Percentiles rank a stretch among this genome's conserved stretches.
Evolutionary conservation across 1,140 invertebrate genomes (phyloP).

Genomic region (Calephelis nemesis): DNA sequence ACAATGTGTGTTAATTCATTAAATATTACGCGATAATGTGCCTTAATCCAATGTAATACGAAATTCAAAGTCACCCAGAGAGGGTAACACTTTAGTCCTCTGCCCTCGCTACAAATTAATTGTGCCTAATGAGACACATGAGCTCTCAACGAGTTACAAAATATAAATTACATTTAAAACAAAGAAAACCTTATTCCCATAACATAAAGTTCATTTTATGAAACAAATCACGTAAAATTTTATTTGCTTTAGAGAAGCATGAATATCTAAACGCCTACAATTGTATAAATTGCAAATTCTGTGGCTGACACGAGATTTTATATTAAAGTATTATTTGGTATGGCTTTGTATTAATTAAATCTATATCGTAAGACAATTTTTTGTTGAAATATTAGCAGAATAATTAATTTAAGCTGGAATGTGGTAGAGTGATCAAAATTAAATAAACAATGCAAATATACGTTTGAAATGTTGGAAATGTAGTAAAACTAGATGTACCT

Average conservation of each 20-base stretch:
- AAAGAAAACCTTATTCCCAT: slow-evolving; percentile 21
- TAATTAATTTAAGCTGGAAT: not conserved
- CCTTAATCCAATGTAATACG: slow-evolving; percentile 33
- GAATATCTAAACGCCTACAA: slow-evolving; percentile 11
- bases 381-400: not conserved
- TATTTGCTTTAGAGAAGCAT: slow-evolving; percentile 7
- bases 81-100: slow-evolving; percentile 30
- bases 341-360: not conserved
- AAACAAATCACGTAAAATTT: not conserved
- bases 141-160: slow-evolving; percentile 24
- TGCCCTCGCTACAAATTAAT: slow-evolving; percentile 46
- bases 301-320: not conserved
- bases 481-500: too few species aligned
- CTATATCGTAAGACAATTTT: not conserved
- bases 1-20: not conserved
- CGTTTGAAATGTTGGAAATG: too few species aligned
- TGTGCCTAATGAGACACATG: slow-evolving; percentile 52
- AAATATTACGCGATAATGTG: slow-evolving; percentile 23
- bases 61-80: slow-evolving; percentile 29
- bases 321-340: slow-evolving; percentile 1
- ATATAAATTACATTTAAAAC: slow-evolving; percentile 19
- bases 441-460: not conserved
- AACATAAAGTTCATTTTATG: slow-evolving; percentile 26
- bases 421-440: not conserved
- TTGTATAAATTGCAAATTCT: slow-evolving; percentile 6